Evolutionary conservation across 2,888 invertebrate species (phyloP).

Genomic region (Mythimna lalbum): DNA sequence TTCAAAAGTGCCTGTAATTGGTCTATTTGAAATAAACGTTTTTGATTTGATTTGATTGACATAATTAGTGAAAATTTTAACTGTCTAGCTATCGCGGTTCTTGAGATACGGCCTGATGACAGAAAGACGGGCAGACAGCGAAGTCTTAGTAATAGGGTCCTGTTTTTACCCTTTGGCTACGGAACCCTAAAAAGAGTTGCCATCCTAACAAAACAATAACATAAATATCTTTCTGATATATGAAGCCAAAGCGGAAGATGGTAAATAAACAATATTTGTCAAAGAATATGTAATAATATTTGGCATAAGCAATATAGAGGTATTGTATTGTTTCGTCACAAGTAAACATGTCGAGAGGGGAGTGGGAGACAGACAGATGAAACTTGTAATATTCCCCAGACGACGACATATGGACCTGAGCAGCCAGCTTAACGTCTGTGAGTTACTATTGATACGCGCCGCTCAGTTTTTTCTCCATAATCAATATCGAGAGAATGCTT

Average conservation of each 20-base stretch:
- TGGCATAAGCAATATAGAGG: constrained; percentile 23
- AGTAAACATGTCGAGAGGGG: constrained; percentile 33
- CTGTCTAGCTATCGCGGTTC: no score
- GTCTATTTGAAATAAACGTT: no score
- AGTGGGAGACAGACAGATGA: constrained; percentile 10
- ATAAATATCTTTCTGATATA: constrained; percentile 2
- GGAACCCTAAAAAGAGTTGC: no score
- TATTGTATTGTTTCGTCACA: constrained; percentile 30
- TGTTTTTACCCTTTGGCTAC: no score
- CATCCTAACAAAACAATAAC: not conserved
- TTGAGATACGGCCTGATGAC: no score
- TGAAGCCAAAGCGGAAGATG: constrained; percentile 11
- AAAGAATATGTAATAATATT: constrained; percentile 27
- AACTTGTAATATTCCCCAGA: constrained; percentile 46
- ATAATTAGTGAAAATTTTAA: no score
- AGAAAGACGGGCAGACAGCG: no score
- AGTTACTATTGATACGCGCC: constrained; percentile 48
- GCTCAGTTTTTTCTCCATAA: constrained; percentile 36
- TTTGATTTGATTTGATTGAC: no score
- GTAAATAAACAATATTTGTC: constrained; percentile 19
- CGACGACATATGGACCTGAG: constrained; percentile 42
- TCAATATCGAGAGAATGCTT: constrained; percentile 31
- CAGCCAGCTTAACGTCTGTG: constrained; percentile 35
- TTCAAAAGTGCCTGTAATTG: no score
- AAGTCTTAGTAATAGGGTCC: no score